These are phyloP conservation scores for Saxidomus purpurata DNA, from an alignment of 1,140 invertebrate genomes.

Conservation along the genomic window DNA sequence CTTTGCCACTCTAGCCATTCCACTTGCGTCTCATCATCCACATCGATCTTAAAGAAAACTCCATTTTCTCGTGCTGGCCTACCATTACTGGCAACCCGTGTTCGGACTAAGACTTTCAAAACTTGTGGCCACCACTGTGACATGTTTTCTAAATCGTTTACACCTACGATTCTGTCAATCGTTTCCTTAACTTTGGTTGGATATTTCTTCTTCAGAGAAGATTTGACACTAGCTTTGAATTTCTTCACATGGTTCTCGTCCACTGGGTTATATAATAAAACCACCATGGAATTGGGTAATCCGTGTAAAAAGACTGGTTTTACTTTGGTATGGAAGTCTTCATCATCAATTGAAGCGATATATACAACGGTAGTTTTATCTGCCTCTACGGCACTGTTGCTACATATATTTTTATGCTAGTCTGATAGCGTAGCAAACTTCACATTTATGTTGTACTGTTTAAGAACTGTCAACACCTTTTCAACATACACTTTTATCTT, in stretches of 20 bases:
- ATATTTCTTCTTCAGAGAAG: not conserved
- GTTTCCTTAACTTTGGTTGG: not conserved
- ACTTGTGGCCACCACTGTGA: not conserved
- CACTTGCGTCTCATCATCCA: not conserved
- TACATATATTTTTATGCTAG: not conserved
- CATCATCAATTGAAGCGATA: not conserved
- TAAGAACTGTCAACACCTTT: not conserved
- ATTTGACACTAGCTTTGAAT: not conserved
- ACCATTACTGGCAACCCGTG: not conserved
- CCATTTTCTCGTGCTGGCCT: not conserved
- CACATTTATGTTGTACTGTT: not conserved
- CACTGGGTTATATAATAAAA: not conserved
- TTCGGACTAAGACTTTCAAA: not conserved
- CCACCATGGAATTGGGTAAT: not conserved
- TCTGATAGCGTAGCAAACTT: not conserved
- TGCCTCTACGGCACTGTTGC: too few species aligned
- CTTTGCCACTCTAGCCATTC: not conserved
- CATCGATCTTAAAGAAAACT: constrained; percentile 1
- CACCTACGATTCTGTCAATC: not conserved
- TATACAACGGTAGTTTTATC: not conserved
- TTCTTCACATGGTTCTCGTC: not conserved
- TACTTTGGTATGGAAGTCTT: constrained; percentile 10
- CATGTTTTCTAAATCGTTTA: not conserved
- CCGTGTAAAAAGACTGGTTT: not conserved
- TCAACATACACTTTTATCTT: not conserved